Evolutionary conservation across 1,140 invertebrate genomes (phyloP), one percentile per base, ranked within the genome.

Genomic region (Paraescarpia echinospica): DNA sequence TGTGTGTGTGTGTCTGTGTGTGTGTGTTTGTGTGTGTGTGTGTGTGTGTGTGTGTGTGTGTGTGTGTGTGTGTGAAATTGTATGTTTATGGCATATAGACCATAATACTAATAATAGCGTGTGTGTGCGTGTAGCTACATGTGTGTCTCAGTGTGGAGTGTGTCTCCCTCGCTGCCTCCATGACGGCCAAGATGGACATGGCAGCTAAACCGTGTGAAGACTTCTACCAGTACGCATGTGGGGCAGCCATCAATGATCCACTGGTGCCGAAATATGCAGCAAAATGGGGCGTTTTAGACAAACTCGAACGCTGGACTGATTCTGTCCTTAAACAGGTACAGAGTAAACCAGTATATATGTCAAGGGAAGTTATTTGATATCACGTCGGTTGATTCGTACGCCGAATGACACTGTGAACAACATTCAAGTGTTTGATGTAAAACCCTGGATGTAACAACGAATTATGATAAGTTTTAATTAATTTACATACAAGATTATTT

Each of bases 171-270:
- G 93, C 94, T 92, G 94, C 94, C 34, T 94, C 93, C 88, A 95
- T 97, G 33, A 93, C 97, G 18, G 94, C 95, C 12, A 95, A 96
- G 89, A 95, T 97, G 93, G 96, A 97, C 93, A 89, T 93, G 34
- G 95, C 96, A 0, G 97, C 97, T 6, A 97, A 99, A 95, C 98
- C 99, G 0, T 99, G 99, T 95, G 97, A 98, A 22, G 98, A 99
- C 96, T 99, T 99, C 96, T 99, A 99, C 96, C 97, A 98, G 92
- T 99, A 98, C 96, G 97, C 99, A 0, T 99, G 99, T 95, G 98
- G 95, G 0, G n/a, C 51, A 4, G 95, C 89, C 92, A 93, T 90
- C 0, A 90, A 92, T 35, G 92, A 93, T 90, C 92, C 92, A 89
- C 34, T 92, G n/a, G 93, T 94, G 48, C 94, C 94, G 9, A 91